These are phyloP conservation scores for Ceuthmochares aereus DNA, from an alignment of 2,113 vertebrate genomes.

Conservation along the genomic window DNA sequence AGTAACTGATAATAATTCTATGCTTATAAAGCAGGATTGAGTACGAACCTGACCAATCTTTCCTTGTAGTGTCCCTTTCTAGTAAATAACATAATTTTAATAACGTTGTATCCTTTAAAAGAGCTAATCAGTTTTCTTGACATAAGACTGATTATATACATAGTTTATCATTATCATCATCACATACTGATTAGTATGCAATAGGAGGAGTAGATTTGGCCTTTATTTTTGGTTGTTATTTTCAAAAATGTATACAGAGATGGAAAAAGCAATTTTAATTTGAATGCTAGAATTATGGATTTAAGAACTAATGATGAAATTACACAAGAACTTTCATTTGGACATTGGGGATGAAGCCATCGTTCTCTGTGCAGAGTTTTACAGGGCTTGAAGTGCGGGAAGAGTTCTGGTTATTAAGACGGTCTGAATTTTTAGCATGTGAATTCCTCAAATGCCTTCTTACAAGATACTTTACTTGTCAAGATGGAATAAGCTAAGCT, in stretches of 20 bases:
- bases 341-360: neutral
- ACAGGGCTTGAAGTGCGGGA: neutral
- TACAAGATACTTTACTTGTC: neutral
- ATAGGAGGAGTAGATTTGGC: neutral
- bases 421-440: neutral
- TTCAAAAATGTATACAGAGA: neutral
- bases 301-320: neutral
- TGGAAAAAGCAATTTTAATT: neutral
- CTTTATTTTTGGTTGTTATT: neutral
- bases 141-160: neutral
- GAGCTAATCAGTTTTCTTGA: neutral
- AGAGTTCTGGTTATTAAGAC: neutral
- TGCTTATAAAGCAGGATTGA: neutral
- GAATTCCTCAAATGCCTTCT: constrained; percentile 11
- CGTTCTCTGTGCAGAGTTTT: neutral
- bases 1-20: neutral
- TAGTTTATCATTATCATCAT: neutral
- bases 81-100: neutral
- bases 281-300: neutral
- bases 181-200: neutral
- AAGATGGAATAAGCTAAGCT: constrained; percentile 13
- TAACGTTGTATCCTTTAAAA: neutral
- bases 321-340: neutral
- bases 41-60: neutral
- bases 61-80: neutral